Evolutionary conservation across 2,113 vertebrate genomes (phyloP).

Genomic region (Scortum barcoo): DNA sequence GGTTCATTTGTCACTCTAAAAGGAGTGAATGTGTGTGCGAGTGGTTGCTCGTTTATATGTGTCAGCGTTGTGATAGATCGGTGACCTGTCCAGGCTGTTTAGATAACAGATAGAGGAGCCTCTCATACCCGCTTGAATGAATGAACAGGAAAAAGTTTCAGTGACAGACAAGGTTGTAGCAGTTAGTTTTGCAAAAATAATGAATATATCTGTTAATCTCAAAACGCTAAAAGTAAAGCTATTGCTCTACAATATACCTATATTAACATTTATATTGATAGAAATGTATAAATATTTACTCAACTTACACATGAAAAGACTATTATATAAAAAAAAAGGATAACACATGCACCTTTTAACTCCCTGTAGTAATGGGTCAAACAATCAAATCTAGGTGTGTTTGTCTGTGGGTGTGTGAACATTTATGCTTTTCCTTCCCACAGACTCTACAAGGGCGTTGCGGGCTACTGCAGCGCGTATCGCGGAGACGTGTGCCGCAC

Average conservation of each 20-base stretch:
- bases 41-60: no score
- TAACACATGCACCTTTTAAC: background rate
- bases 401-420: no score
- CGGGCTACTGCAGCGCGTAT: slow-evolving; percentile 94
- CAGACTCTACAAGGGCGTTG: slow-evolving; percentile 90
- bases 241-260: background rate
- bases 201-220: background rate
- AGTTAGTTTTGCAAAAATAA: background rate
- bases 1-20: no score
- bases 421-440: slow-evolving; percentile 5
- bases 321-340: no score
- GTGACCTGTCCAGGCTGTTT: background rate
- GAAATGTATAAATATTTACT: no score
- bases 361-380: background rate
- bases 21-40: no score
- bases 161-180: no score
- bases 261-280: background rate
- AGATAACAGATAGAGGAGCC: background rate
- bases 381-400: no score
- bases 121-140: background rate
- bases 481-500: slow-evolving; percentile 90
- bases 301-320: no score
- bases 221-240: no score
- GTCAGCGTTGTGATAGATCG: no score
- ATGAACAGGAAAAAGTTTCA: no score